Conservation (phyloP, 2,888 invertebrate species). For the Luffia ferchaultella region DNA sequence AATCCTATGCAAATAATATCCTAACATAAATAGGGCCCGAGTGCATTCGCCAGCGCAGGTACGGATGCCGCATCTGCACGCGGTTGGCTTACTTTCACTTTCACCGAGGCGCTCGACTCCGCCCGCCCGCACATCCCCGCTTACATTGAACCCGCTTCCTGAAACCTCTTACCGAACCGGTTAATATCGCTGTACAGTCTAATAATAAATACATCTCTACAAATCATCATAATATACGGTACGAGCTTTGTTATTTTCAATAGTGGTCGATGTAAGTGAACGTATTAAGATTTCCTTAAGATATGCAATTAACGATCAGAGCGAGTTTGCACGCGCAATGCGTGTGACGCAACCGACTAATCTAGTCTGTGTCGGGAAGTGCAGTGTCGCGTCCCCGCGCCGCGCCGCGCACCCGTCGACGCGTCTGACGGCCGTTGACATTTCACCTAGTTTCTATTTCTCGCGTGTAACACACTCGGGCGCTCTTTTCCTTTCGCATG, state of each 20-base stretch:
- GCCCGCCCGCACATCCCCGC: conserved; percentile 30
- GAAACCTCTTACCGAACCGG: too few relatives aligned
- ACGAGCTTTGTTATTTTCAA: too few relatives aligned
- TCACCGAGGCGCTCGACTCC: conserved; percentile 49
- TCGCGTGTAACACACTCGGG: conserved; percentile 47
- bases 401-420: conserved; percentile 41
- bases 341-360: conserved; percentile 62
- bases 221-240: too few relatives aligned
- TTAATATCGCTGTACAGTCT: too few relatives aligned
- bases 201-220: too few relatives aligned
- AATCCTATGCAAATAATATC: too few relatives aligned
- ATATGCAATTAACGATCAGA: neutral
- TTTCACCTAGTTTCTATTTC: conserved; percentile 65
- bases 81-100: conserved; percentile 53
- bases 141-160: conserved; percentile 30
- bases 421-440: conserved; percentile 59
- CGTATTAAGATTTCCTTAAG: too few relatives aligned
- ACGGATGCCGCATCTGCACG: conserved; percentile 56
- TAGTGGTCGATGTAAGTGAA: too few relatives aligned
- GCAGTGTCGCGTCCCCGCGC: conserved; percentile 64
- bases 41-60: conserved; percentile 32
- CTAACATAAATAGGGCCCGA: conserved; percentile 23
- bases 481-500: conserved; percentile 40
- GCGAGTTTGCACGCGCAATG: conserved; percentile 27
- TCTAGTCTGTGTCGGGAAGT: conserved; percentile 66